Percentiles rank a stretch among this genome's conserved stretches.
Evolutionary conservation across 2,888 invertebrate genomes (phyloP).

Genomic region (Dynastes grantii): DNA sequence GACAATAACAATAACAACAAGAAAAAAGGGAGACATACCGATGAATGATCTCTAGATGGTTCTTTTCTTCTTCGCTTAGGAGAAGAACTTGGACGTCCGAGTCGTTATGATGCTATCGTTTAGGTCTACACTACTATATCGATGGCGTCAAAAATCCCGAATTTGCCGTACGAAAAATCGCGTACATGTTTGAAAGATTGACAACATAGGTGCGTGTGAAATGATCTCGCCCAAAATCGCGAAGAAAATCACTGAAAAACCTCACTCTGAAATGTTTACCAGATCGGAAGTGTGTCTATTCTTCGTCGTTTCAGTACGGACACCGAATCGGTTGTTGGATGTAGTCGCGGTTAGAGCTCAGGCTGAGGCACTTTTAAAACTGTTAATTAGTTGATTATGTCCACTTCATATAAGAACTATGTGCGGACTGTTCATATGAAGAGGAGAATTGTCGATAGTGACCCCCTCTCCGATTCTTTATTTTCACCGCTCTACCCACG

Average conservation of each 20-base stretch:
- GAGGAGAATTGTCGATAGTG: slow-evolving; percentile 59
- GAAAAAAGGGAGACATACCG: slow-evolving; percentile 27
- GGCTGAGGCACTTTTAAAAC: slow-evolving; percentile 53
- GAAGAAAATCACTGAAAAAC: slow-evolving; percentile 36
- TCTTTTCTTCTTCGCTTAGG: slow-evolving; percentile 6
- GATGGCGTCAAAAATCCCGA: slow-evolving; percentile 34
- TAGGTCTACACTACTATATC: slow-evolving; percentile 20
- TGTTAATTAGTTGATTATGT: slow-evolving; percentile 61
- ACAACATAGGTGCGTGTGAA: slow-evolving; percentile 38
- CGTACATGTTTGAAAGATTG: slow-evolving; percentile 27
- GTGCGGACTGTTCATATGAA: slow-evolving; percentile 61
- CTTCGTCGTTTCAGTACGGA: not conserved
- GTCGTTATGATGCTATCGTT: not conserved
- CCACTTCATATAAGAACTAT: slow-evolving; percentile 61
- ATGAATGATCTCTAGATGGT: slow-evolving; percentile 11
- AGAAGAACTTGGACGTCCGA: not conserved
- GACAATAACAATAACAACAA: not conserved
- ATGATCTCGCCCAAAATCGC: not conserved
- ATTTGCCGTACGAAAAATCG: slow-evolving; percentile 25
- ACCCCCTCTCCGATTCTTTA: slow-evolving; percentile 60
- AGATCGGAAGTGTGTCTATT: not conserved
- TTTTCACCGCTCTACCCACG: slow-evolving; percentile 58
- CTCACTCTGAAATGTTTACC: slow-evolving; percentile 22
- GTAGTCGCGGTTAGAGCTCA: slow-evolving; percentile 32
- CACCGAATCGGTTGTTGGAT: not conserved